Conservation (phyloP, 2,113 vertebrate genomes). For the Oryzias melastigma region DNA sequence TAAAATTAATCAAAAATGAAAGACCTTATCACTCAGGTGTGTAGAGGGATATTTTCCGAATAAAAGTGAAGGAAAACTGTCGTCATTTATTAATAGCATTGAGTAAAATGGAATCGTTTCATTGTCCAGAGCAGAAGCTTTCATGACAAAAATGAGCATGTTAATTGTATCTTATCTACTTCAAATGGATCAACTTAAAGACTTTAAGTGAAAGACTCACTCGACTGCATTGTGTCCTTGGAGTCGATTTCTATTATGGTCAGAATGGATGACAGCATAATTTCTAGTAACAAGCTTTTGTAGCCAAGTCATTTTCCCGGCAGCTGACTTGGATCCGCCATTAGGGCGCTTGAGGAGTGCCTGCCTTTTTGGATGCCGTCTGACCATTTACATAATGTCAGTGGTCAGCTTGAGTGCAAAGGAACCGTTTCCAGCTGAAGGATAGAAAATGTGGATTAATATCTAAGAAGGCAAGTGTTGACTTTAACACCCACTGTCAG, state of each 20-base stretch:
- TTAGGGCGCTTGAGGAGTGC: constrained; percentile 35
- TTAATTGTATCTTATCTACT: neutral
- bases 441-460: constrained; percentile 35
- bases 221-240: constrained; percentile 4
- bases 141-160: neutral
- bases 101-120: neutral
- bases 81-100: neutral
- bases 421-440: constrained; percentile 27
- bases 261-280: neutral
- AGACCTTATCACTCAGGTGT: neutral
- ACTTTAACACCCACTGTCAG: constrained; percentile 46
- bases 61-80: neutral
- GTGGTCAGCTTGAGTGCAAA: constrained; percentile 32
- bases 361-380: constrained; percentile 35
- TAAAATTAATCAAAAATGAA: neutral
- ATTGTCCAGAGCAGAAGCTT: neutral
- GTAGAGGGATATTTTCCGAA: neutral
- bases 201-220: neutral
- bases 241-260: neutral
- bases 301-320: constrained; percentile 6
- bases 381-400: constrained; percentile 45
- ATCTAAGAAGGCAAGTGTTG: constrained; percentile 40
- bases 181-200: neutral
- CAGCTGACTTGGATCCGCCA: constrained; percentile 10
- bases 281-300: neutral